Base-by-base conservation (phyloP, 1,140 invertebrate genomes). In the Rhizoglyphus robini region DNA sequence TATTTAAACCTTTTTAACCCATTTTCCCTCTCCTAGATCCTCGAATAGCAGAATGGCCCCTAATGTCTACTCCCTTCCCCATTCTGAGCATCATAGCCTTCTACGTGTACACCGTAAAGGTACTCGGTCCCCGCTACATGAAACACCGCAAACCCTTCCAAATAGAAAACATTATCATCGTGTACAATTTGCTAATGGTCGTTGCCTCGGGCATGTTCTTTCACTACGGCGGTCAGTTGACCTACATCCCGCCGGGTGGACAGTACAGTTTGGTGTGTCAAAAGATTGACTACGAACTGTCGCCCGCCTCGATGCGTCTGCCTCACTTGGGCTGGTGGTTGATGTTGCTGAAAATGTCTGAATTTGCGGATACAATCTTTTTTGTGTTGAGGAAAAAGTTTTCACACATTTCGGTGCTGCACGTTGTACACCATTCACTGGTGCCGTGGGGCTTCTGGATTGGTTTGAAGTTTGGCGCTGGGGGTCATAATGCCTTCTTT, bases 281-380 rank as follows among this genome's bases (percentile, higher is more conserved):
- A 78, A 87, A 88, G n/a, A 88, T 94, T 67, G 86, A 90, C 77
- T 90, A 90, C 76, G 85, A 86, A 32, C 75, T 82, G 70, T 81
- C 81, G 72, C 84, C 86, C 41, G 76, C 83, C 73, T 87, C 90
- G 63, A 73, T 86, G 73, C 76, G 94, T 90, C 89, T 96, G 76
- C 86, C 90, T 0, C 81, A 86, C 69, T 88, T 90, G 0, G 82
- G 96, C 15, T 97, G 91, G 90, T 95, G 90, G 82, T 96, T 96
- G 75, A 96, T 95, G 77, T 86, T 96, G 75, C 94, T 92, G 59
- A 97, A 97, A 77, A 82, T 93, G 69, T 87, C 89, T 11, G 93
- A 97, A 80, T 95, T 96, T 76, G 83, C 88, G 27, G 93, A 97
- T 78, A 96, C 93, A 67, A 88, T 96, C 46, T 88, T 94, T 63